A percentile compares a stretch with the other conserved stretches of the same genome.
Evolutionary conservation across 2,888 invertebrate genomes (phyloP).

Genomic region (Tetheella fluctuosa): DNA sequence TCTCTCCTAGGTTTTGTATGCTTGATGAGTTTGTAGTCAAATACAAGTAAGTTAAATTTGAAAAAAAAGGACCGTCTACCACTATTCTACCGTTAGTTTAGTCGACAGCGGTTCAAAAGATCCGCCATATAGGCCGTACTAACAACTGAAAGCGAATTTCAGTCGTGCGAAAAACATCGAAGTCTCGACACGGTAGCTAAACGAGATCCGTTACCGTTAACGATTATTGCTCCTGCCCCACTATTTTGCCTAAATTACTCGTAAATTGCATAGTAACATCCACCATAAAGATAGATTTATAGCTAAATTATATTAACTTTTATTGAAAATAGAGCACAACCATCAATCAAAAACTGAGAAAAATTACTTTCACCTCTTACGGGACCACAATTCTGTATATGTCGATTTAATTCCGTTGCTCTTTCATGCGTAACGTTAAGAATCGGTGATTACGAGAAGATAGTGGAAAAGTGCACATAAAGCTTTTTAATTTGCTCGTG

Average conservation of each 20-base stretch:
- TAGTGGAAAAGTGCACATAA: constrained; percentile 52
- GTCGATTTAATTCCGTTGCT: constrained; percentile 47
- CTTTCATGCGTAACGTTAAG: constrained; percentile 38
- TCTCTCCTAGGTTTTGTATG: no score
- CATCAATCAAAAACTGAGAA: no score
- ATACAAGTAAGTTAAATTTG: no score
- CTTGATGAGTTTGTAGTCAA: no score
- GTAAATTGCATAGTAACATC: constrained; percentile 62
- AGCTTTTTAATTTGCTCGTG: constrained; percentile 78
- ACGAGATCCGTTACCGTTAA: constrained; percentile 66
- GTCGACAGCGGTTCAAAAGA: no score
- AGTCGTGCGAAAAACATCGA: constrained; percentile 51
- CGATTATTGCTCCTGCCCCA: constrained; percentile 66
- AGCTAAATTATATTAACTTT: no score
- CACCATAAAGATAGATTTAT: neutral
- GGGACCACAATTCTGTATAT: neutral
- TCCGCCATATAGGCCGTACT: no score
- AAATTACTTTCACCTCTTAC: no score
- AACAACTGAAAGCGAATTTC: constrained; percentile 25
- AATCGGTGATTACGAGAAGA: constrained; percentile 42
- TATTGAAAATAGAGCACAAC: no score
- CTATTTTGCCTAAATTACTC: constrained; percentile 67
- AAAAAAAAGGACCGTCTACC: no score
- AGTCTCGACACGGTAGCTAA: constrained; percentile 54
- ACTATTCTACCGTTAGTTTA: no score